Percentiles rank a stretch among this genome's conserved stretches.
These are phyloP conservation scores for Drosophila lacteicornis DNA, from an alignment of 1,140 invertebrate genomes.

Conservation along the genomic window DNA sequence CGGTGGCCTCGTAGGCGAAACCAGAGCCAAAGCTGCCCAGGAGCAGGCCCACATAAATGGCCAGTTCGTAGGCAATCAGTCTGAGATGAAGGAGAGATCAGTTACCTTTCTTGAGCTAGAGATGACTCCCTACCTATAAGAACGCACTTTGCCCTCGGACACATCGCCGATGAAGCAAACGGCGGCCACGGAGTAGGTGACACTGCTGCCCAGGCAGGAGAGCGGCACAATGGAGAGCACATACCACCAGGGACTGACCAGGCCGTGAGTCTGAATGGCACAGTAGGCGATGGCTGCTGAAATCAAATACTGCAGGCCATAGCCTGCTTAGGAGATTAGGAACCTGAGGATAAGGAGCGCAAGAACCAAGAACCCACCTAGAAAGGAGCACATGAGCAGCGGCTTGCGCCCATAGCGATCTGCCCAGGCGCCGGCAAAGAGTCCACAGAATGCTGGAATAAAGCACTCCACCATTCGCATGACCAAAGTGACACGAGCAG, in stretches of 20 bases:
- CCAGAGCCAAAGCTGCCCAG: conserved; percentile 86
- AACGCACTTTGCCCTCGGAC: conserved; percentile 86
- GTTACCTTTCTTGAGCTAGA: background rate
- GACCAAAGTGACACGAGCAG: conserved; percentile 86
- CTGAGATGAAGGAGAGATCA: conserved; percentile 71
- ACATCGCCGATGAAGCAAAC: conserved; percentile 88
- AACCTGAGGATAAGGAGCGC: too few species aligned
- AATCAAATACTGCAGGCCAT: conserved; percentile 65
- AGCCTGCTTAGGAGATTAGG: conserved; percentile 39
- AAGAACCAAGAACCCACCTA: conserved; percentile 57
- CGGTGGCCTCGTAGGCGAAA: conserved; percentile 63
- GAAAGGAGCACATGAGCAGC: conserved; percentile 86
- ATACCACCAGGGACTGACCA: conserved; percentile 87
- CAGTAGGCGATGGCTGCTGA: conserved; percentile 81
- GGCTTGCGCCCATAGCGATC: conserved; percentile 90
- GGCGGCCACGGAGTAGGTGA: conserved; percentile 86
- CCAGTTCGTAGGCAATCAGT: conserved; percentile 87
- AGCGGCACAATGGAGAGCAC: conserved; percentile 86
- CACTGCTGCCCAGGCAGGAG: conserved; percentile 86
- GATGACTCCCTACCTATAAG: conserved; percentile 79
- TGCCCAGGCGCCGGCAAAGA: conserved; percentile 90
- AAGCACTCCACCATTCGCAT: conserved; percentile 86
- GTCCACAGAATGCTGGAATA: conserved; percentile 87
- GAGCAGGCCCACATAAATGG: conserved; percentile 86
- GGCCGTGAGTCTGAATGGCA: conserved; percentile 25